Evolutionary conservation across 2,113 vertebrate genomes (phyloP).

Genomic region (Mustelus asterias): DNA sequence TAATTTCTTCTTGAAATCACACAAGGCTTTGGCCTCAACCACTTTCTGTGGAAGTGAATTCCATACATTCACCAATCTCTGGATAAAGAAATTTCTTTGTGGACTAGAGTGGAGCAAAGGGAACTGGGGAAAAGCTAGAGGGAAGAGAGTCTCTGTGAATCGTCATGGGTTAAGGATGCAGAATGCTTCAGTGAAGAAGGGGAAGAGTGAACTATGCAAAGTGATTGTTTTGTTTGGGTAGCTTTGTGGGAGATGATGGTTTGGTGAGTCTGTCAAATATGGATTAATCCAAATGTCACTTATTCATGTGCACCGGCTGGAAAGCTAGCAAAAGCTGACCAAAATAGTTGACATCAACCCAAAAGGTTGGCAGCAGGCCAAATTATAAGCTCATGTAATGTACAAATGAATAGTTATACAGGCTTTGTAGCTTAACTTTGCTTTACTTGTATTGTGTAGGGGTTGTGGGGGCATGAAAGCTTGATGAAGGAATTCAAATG

Average conservation of each 20-base stretch:
- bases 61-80: too few species aligned
- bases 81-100: too few species aligned
- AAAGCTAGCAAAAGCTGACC: background rate
- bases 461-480: background rate
- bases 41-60: too few species aligned
- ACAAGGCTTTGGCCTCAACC: too few species aligned
- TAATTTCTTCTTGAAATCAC: too few species aligned
- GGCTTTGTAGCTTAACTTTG: background rate
- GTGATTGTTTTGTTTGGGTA: background rate
- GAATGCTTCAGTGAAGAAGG: background rate
- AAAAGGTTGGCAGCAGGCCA: background rate
- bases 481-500: background rate
- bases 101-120: too few species aligned
- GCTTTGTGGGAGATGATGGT: background rate
- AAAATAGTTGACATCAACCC: background rate
- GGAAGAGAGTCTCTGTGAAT: too few species aligned
- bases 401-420: background rate
- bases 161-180: background rate
- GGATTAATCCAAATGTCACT: background rate
- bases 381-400: background rate
- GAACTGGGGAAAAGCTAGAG: too few species aligned
- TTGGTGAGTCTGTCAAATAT: background rate
- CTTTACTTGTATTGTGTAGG: background rate
- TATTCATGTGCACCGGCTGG: background rate
- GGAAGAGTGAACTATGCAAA: background rate